Evolutionary conservation across 2,797 vertebrate genomes (phyloP).

Genomic region (Gallinago stenura): DNA sequence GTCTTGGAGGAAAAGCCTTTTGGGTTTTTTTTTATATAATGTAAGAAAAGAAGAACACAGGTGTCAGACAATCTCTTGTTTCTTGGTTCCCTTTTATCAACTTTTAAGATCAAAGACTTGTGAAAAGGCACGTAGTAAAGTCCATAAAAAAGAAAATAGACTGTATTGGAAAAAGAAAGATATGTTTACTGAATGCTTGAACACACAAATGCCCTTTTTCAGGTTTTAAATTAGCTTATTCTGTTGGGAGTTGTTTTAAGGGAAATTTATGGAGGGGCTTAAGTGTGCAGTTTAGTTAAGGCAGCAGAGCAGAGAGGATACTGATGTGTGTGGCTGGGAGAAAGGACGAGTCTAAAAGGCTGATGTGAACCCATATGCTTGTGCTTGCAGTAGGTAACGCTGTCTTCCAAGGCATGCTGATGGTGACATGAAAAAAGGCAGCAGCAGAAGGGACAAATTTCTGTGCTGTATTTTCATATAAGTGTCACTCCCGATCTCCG

Average conservation of each 20-base stretch:
- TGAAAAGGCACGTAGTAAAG: neutral
- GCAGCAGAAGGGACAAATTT: neutral
- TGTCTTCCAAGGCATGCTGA: neutral
- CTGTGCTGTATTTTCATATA: neutral
- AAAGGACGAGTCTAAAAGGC: neutral
- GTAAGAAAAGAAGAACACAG: neutral
- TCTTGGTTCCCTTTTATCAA: neutral
- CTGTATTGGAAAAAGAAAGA: neutral
- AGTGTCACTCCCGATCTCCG: accelerated
- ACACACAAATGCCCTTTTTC: neutral
- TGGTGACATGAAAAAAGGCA: neutral
- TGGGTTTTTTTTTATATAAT: neutral
- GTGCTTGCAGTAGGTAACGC: accelerated
- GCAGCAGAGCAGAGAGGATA: neutral
- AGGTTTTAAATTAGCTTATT: neutral
- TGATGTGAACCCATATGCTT: neutral
- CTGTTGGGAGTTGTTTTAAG: neutral
- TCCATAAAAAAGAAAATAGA: neutral
- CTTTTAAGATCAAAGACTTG: neutral
- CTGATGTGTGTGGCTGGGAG: neutral
- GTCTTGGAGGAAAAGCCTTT: neutral
- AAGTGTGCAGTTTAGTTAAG: neutral
- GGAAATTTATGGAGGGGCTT: neutral
- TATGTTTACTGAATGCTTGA: neutral
- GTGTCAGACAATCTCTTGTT: neutral